phyloP scores from a whole-genome alignment of 1,140 invertebrate genomes.

The Paracyclopina nana region DNA sequence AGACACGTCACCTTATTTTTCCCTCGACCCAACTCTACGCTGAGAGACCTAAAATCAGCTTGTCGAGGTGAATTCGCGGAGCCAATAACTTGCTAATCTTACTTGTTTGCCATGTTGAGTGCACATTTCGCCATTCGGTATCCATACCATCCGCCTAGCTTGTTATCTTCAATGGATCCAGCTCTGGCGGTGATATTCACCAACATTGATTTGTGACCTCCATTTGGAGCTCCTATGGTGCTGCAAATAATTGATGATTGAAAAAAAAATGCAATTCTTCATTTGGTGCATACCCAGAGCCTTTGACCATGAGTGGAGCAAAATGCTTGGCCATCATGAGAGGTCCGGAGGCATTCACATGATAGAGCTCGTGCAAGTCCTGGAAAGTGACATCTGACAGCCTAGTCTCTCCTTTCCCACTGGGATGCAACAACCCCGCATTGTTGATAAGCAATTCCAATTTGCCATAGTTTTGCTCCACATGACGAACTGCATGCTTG shows the following conservation, averaged over 20 bases:
- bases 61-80: background rate
- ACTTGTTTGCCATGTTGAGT: constrained; percentile 25
- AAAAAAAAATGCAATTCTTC: no score
- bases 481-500: constrained; percentile 17
- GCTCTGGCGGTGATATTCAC: constrained; percentile 27
- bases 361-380: constrained; percentile 22
- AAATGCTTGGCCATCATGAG: constrained; percentile 26
- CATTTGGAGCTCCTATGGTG: constrained; percentile 20
- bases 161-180: constrained; percentile 24
- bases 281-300: no score
- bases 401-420: constrained; percentile 25
- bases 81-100: background rate
- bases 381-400: constrained; percentile 23
- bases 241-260: constrained; percentile 22
- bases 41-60: constrained; percentile 20
- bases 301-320: constrained; percentile 22
- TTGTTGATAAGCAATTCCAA: constrained; percentile 25
- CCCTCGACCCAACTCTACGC: constrained; percentile 24
- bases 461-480: constrained; percentile 19
- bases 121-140: constrained; percentile 26
- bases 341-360: constrained; percentile 24
- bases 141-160: constrained; percentile 26
- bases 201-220: constrained; percentile 23
- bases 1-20: constrained; percentile 24
- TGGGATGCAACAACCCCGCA: constrained; percentile 24